Percentiles rank a stretch among this genome's conserved stretches.
Evolutionary conservation across 2,888 invertebrate genomes (phyloP).

Genomic region (Caenorhabditis sp.): DNA sequence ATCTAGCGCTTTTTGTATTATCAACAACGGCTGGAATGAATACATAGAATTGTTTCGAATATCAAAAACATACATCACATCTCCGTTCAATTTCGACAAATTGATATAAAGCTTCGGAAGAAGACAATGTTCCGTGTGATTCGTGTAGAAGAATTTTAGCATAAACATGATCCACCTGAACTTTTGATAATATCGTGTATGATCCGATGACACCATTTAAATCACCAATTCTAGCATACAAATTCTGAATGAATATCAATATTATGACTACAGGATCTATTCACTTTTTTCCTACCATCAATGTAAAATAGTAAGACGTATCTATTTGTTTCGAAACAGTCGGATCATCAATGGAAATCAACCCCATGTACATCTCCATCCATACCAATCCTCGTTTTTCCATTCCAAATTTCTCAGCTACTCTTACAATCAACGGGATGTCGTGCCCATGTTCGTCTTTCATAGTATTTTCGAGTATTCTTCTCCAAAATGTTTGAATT

Average conservation of each 20-base stretch:
- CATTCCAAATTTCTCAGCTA: slow-evolving; percentile 30
- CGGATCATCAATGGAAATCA: background rate
- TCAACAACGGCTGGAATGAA: background rate
- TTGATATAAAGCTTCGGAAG: background rate
- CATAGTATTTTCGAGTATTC: slow-evolving; percentile 9
- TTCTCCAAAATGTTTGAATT: slow-evolving; percentile 14
- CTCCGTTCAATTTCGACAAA: background rate
- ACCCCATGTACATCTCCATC: slow-evolving; percentile 29
- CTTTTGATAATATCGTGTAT: slow-evolving; percentile 12
- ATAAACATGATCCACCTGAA: slow-evolving; percentile 31
- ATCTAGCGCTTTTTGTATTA: background rate
- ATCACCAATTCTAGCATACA: slow-evolving; percentile 26
- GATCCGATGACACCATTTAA: slow-evolving; percentile 31
- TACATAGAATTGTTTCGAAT: background rate
- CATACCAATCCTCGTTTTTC: slow-evolving; percentile 34
- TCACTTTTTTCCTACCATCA: slow-evolving; percentile 7
- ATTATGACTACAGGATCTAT: background rate
- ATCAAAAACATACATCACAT: background rate
- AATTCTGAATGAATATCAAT: slow-evolving; percentile 16
- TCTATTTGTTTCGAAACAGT: slow-evolving; percentile 8
- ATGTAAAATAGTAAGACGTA: slow-evolving; percentile 17
- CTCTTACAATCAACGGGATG: slow-evolving; percentile 25
- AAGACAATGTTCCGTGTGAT: slow-evolving; percentile 20
- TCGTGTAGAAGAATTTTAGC: slow-evolving; percentile 28
- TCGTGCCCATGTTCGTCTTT: slow-evolving; percentile 27